Conservation (phyloP, 2,113 vertebrate species). For the Chionis minor region DNA sequence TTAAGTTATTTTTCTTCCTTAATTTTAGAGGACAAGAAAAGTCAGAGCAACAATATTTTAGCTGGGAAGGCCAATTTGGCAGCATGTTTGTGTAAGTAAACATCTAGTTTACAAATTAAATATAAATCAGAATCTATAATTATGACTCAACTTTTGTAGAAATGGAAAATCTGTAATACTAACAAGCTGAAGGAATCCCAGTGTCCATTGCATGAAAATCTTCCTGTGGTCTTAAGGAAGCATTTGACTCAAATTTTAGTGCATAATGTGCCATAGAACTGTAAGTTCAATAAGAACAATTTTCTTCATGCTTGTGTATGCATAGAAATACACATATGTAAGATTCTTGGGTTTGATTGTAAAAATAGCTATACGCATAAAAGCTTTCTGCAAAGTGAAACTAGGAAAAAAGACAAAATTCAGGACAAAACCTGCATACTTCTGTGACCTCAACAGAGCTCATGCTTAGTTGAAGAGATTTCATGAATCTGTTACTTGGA, state of each 20-base stretch:
- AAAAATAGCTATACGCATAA: background rate
- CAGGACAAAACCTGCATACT: background rate
- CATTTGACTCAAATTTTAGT: background rate
- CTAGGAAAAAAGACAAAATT: background rate
- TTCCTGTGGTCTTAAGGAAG: background rate
- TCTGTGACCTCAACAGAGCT: background rate
- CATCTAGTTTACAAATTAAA: background rate
- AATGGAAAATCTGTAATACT: background rate
- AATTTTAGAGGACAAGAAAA: background rate
- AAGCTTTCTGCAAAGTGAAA: background rate
- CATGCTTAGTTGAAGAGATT: background rate
- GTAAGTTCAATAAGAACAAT: background rate
- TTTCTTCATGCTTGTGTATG: background rate
- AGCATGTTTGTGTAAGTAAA: background rate
- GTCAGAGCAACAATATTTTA: background rate
- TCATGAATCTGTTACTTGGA: background rate
- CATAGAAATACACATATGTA: background rate
- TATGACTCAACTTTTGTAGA: background rate
- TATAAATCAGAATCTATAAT: background rate
- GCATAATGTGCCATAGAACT: background rate
- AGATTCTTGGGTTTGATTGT: background rate
- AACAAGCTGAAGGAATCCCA: background rate
- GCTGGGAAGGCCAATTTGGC: background rate
- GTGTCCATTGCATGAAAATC: rapidly evolving
- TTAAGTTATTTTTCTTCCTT: background rate